Evolutionary conservation across 2,888 invertebrate species (phyloP).

Genomic region (Watsonalla cultraria): DNA sequence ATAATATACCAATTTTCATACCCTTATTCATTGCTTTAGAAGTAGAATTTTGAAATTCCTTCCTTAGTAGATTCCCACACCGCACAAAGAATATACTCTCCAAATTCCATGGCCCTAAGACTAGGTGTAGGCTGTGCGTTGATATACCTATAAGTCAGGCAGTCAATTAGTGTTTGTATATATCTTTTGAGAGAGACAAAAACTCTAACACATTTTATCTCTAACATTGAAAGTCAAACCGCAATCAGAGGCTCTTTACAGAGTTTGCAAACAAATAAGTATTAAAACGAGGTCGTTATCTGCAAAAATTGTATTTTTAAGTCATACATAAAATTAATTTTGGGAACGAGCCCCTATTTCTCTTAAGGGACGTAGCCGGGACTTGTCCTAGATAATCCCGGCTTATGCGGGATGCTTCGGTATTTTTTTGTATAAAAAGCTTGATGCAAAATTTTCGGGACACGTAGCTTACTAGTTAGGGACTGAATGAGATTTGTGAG

Average conservation of each 20-base stretch:
- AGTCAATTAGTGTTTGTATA: too few relatives aligned
- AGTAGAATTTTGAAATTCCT: too few relatives aligned
- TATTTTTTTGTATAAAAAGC: background rate
- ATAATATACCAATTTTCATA: too few relatives aligned
- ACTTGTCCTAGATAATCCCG: background rate
- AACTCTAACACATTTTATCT: too few relatives aligned
- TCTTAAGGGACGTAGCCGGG: background rate
- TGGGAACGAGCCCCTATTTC: slow-evolving; percentile 9
- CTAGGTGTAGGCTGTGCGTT: too few relatives aligned
- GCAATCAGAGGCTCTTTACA: background rate
- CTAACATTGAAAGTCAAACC: background rate
- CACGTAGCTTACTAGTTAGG: background rate
- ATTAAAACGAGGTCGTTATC: slow-evolving; percentile 2
- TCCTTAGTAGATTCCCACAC: too few relatives aligned
- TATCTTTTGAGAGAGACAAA: too few relatives aligned
- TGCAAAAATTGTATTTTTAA: slow-evolving; percentile 16
- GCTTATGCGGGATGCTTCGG: background rate
- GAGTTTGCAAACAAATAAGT: slow-evolving; percentile 1
- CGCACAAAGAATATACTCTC: too few relatives aligned
- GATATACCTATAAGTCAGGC: too few relatives aligned
- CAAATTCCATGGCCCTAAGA: too few relatives aligned
- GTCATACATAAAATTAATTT: slow-evolving; percentile 20
- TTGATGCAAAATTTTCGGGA: background rate
- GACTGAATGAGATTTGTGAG: background rate
- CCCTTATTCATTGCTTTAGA: too few relatives aligned